These are phyloP conservation scores for Spheniscus mendiculus DNA, from an alignment of 2,113 vertebrate genomes.

Conservation along the genomic window DNA sequence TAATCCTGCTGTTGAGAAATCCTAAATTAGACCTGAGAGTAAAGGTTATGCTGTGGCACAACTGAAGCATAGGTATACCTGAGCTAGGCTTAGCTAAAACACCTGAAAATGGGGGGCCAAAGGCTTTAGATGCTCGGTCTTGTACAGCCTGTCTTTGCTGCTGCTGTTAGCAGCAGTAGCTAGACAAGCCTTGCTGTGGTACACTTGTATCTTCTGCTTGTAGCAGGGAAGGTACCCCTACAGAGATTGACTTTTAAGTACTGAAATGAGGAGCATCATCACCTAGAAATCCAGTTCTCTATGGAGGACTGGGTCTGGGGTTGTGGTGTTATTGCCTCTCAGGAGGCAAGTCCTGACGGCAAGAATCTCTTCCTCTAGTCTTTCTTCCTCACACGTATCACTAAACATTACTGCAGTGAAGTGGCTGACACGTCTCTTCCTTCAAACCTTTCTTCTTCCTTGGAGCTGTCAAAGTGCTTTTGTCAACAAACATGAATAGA, in stretches of 20 bases:
- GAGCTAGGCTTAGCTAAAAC: neutral
- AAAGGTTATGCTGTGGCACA: neutral
- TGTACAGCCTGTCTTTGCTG: neutral
- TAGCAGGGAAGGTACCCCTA: neutral
- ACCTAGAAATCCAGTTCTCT: neutral
- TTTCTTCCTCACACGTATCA: neutral
- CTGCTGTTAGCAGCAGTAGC: neutral
- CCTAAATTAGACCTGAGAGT: neutral
- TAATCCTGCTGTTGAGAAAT: neutral
- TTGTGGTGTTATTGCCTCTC: neutral
- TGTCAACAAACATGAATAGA: constrained; percentile 43
- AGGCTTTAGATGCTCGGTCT: neutral
- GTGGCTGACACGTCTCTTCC: neutral
- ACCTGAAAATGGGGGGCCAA: neutral
- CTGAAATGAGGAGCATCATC: neutral
- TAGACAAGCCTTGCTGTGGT: neutral
- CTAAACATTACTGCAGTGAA: neutral
- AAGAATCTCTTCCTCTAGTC: neutral
- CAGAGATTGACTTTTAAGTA: neutral
- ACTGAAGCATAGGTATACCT: neutral
- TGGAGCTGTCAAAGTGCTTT: constrained; percentile 30
- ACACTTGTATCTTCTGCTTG: neutral
- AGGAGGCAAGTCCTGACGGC: neutral
- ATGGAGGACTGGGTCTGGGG: neutral
- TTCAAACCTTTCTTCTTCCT: constrained; percentile 17